These are phyloP conservation scores for Laspeyria flexula DNA, from an alignment of 2,888 invertebrate species.

Conservation along the genomic window DNA sequence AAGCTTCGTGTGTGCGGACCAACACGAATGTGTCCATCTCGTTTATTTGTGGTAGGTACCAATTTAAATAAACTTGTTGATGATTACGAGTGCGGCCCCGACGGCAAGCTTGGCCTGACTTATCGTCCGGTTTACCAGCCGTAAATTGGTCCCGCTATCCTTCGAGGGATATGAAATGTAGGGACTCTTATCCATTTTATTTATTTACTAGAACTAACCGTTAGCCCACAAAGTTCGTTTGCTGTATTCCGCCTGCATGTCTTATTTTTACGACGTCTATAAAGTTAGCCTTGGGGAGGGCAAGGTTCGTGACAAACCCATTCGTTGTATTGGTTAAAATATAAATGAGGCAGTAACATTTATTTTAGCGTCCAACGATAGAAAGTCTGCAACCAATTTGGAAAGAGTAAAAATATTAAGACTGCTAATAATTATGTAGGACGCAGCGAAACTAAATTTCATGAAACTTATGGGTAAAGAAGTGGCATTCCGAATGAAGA, in stretches of 20 bases:
- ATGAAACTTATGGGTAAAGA: constrained; percentile 28
- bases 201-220: constrained; percentile 30
- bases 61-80: constrained; percentile 68
- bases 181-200: constrained; percentile 41
- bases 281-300: constrained; percentile 3
- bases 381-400: constrained; percentile 2
- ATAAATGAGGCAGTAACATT: constrained; percentile 1
- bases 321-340: constrained; percentile 5
- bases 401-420: constrained; percentile 2
- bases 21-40: constrained; percentile 46
- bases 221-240: constrained; percentile 20
- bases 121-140: constrained; percentile 52
- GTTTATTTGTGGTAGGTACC: constrained; percentile 63
- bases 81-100: constrained; percentile 52
- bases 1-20: constrained; percentile 33
- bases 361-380: constrained; percentile 6
- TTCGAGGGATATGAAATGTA: constrained; percentile 43
- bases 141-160: constrained; percentile 56
- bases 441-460: constrained; percentile 33
- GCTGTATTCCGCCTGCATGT: constrained; percentile 8
- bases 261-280: constrained; percentile 9
- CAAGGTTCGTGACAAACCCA: constrained; percentile 1
- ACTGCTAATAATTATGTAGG: constrained; percentile 24
- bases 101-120: constrained; percentile 46
- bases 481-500: constrained; percentile 35